These are phyloP conservation scores for Sapajus apella DNA, from an alignment of 2,113 vertebrate species.

Conservation along the genomic window DNA sequence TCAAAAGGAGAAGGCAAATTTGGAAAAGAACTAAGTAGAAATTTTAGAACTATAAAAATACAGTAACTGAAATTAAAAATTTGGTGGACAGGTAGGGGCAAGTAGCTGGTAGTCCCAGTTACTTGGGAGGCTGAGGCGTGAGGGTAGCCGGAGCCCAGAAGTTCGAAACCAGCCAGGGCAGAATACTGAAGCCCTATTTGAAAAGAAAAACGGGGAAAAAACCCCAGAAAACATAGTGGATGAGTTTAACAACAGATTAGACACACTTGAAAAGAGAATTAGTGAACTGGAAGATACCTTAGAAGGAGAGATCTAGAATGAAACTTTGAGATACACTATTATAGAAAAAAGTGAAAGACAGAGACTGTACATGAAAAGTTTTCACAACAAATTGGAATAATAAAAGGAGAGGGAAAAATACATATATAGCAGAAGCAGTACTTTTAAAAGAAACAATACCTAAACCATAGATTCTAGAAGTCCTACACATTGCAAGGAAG, in stretches of 20 bases:
- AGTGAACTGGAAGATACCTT: conserved; percentile 7
- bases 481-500: neutral
- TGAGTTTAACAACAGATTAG: neutral
- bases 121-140: no score
- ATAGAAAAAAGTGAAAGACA: neutral
- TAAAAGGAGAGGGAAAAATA: neutral
- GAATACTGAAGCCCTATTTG: no score
- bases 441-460: neutral
- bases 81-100: neutral
- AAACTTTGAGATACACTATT: conserved; percentile 2
- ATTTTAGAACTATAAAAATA: neutral
- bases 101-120: no score
- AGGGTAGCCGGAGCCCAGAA: no score
- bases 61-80: conserved; percentile 6
- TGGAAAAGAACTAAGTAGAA: neutral
- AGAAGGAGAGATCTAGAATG: neutral
- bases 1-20: neutral
- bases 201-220: no score
- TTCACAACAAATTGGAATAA: neutral
- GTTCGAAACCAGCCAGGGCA: no score
- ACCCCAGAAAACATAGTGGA: no score
- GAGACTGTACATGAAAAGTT: neutral
- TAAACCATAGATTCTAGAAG: neutral
- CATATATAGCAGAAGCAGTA: neutral
- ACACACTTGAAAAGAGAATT: neutral